A percentile compares a stretch with the other conserved stretches of the same genome.
phyloP scores from a whole-genome alignment of 2,888 invertebrate genomes.

The Protophormia terraenovae region DNA sequence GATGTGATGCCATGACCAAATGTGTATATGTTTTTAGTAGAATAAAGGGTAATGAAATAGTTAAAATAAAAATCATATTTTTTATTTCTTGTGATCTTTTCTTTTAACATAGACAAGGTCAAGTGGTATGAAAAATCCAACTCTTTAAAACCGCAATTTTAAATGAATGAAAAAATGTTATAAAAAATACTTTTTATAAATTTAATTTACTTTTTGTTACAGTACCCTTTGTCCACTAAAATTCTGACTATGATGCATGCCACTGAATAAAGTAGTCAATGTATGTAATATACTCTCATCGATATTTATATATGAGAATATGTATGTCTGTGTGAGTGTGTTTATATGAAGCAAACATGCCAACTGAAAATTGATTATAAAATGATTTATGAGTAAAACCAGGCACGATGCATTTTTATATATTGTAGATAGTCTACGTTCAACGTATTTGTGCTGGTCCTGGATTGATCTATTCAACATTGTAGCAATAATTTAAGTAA shows the following conservation, averaged over 20 bases:
- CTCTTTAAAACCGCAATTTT: not conserved
- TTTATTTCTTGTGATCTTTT: no score
- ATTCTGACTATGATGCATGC: slow-evolving; percentile 20
- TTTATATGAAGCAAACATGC: slow-evolving; percentile 69
- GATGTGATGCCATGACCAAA: slow-evolving; percentile 10
- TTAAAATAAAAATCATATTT: no score
- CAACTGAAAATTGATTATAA: slow-evolving; percentile 78
- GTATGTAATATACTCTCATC: slow-evolving; percentile 39
- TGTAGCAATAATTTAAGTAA: slow-evolving; percentile 2
- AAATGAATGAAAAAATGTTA: not conserved
- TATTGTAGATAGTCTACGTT: not conserved
- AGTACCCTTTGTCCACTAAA: not conserved
- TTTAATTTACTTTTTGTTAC: no score
- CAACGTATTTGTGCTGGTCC: not conserved
- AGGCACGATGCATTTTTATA: slow-evolving; percentile 66
- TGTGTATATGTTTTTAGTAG: not conserved
- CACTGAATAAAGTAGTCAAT: slow-evolving; percentile 27
- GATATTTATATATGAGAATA: not conserved
- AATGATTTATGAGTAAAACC: slow-evolving; percentile 75
- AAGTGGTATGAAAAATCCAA: no score
- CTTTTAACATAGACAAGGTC: no score
- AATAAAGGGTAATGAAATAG: not conserved
- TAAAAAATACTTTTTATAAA: no score
- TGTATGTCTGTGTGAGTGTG: not conserved
- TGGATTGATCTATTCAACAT: slow-evolving; percentile 23